Evolutionary conservation across 2,797 vertebrate genomes (phyloP).

Genomic region (Crypturellus tataupa): DNA sequence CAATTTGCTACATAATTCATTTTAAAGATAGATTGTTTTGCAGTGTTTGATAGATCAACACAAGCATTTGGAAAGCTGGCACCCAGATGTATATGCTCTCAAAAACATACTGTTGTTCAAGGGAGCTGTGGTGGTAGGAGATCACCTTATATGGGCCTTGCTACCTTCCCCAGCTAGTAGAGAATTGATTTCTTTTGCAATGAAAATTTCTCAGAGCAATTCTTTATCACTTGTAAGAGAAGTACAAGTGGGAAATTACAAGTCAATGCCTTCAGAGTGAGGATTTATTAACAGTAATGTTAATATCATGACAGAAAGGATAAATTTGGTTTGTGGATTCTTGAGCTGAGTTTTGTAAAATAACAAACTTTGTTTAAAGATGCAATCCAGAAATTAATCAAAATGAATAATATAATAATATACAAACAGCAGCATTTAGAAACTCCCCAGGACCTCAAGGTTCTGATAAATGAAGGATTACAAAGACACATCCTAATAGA

Average conservation of each 20-base stretch:
- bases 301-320: constrained; percentile 14
- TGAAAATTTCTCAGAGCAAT: constrained; percentile 58
- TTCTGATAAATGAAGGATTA: background rate
- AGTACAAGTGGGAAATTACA: constrained; percentile 16
- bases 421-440: background rate
- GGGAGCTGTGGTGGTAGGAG: background rate
- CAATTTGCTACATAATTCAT: constrained; percentile 18
- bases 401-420: constrained; percentile 36
- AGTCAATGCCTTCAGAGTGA: background rate
- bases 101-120: background rate
- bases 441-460: background rate
- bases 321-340: constrained; percentile 41
- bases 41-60: constrained; percentile 6
- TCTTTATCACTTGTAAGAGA: constrained; percentile 57
- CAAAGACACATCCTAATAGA: background rate
- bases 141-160: constrained; percentile 63
- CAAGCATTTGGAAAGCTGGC: constrained; percentile 23
- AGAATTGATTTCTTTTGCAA: constrained; percentile 64
- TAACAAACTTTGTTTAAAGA: constrained; percentile 38
- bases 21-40: constrained; percentile 49
- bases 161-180: constrained; percentile 29
- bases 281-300: constrained; percentile 51
- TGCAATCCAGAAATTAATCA: constrained; percentile 50
- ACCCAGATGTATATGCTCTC: constrained; percentile 52
- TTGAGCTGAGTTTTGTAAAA: constrained; percentile 36